These are phyloP conservation scores for Sminthopsis crassicaudata DNA, from an alignment of 2,113 vertebrate genomes.

Conservation along the genomic window DNA sequence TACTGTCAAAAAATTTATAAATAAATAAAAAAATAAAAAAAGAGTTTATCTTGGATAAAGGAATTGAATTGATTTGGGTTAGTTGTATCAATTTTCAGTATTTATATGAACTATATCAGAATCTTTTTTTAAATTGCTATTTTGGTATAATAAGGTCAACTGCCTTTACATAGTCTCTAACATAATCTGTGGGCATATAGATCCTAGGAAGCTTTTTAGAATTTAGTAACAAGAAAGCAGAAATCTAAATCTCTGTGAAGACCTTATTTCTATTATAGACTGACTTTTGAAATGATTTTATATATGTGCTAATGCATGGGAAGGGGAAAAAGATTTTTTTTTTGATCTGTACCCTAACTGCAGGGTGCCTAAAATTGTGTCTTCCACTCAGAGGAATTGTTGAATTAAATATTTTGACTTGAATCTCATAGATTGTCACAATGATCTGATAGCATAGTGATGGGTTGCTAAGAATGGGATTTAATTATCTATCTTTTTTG, in stretches of 20 bases:
- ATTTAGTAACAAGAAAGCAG: not conserved
- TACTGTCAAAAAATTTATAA: too few relatives aligned
- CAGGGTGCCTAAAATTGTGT: conserved; percentile 79
- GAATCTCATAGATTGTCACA: conserved; percentile 78
- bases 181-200: not conserved
- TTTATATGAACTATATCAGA: not conserved
- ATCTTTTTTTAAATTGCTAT: not conserved
- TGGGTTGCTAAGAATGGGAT: conserved; percentile 76
- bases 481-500: conserved; percentile 78
- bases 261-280: conserved; percentile 14
- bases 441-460: conserved; percentile 76
- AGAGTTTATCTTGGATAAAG: not conserved
- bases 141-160: not conserved
- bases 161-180: not conserved
- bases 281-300: conserved; percentile 50
- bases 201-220: not conserved
- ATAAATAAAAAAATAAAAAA: too few relatives aligned
- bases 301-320: conserved; percentile 45
- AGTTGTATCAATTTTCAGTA: not conserved
- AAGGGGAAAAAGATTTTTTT: conserved; percentile 70
- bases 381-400: conserved; percentile 73
- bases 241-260: not conserved
- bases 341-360: conserved; percentile 68
- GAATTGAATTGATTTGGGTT: not conserved
- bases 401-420: conserved; percentile 80